Evolutionary conservation across 2,113 vertebrate genomes (phyloP), one percentile per base, ranked within the genome.

Genomic region (mouse (Mus musculus)): DNA sequence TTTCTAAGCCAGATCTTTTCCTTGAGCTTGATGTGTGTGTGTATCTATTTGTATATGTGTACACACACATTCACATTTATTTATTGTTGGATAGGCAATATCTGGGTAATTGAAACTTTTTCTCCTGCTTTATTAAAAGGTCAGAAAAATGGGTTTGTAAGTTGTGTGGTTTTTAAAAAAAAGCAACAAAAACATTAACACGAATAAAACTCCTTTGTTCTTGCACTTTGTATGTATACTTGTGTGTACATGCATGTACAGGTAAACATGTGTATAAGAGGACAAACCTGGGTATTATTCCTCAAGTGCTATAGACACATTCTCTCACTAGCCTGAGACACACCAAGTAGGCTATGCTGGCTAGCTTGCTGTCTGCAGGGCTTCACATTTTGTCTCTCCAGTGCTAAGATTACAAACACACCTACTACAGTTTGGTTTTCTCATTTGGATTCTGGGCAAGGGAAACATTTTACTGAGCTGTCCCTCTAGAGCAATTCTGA

Each of bases 171-270:
- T 89, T 73, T 52, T 3, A 16, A 54, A 30, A 56, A 59, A 14
- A 93, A 61, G 6, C 65, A 87, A 73, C 10, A 39, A 95, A 90
- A 26, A 81, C 81, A 59, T 49, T 69, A 85, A 72, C 36, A 89
- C n/a, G 33, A 84, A 78, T 84, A 95, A 91, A 92, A 90, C 39
- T 71, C 16, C 13, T 96, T 93, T 94, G 80, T 80, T 85, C 26
- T 30, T 86, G 26, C 36, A 12, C 17, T 87, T 52, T 86, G 33
- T 56, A 80, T 56, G 61, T 59, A n/a, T n/a, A 59, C 54, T 42
- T 59, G 56, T 61, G 80, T 84, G n/a, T 3, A 84, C 7, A 33
- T 78, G 26, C 30, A 54, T 20, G 42, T 63, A 61, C 59, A 85
- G 16, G 61, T 46, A 46, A 9, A 78, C 28, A 14, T 78, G 26